A percentile compares a stretch with the other conserved stretches of the same genome.
phyloP scores from a whole-genome alignment of 2,888 invertebrate genomes.

The Eilema depressum region DNA sequence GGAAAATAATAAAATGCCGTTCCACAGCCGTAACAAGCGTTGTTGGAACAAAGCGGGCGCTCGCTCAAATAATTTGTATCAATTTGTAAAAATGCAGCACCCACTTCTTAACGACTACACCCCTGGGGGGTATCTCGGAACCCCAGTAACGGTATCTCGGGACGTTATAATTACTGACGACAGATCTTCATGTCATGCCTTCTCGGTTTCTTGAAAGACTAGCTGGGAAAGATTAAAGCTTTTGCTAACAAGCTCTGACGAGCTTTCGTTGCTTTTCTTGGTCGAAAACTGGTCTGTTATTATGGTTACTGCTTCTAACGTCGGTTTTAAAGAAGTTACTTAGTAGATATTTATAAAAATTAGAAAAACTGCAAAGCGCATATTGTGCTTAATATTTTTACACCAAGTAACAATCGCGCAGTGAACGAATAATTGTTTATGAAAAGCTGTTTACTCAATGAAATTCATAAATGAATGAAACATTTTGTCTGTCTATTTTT shows the following conservation, averaged over 20 bases:
- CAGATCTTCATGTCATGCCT: conserved; percentile 57
- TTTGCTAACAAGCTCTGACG: conserved; percentile 22
- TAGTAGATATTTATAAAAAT: neutral
- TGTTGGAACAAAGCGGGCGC: conserved; percentile 85
- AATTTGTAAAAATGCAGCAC: conserved; percentile 86
- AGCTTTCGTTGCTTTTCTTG: neutral
- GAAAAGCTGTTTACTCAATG: too few relatives aligned
- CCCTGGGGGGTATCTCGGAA: conserved; percentile 58
- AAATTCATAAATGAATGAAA: too few relatives aligned
- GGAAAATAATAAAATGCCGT: conserved; percentile 86
- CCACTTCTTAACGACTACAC: conserved; percentile 65
- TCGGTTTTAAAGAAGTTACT: neutral
- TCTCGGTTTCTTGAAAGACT: conserved; percentile 44
- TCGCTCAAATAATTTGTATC: conserved; percentile 87
- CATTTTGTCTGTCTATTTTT: too few relatives aligned
- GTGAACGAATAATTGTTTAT: too few relatives aligned
- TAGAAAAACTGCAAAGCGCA: neutral
- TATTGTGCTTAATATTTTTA: neutral
- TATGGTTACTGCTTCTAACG: neutral
- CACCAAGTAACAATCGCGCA: too few relatives aligned
- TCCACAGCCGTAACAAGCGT: conserved; percentile 85
- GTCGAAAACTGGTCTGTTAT: neutral
- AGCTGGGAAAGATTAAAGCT: conserved; percentile 25
- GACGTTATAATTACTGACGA: conserved; percentile 78
- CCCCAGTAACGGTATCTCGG: conserved; percentile 56